Conservation (phyloP, 2,113 vertebrate species). For the Nematolebias whitei region DNA sequence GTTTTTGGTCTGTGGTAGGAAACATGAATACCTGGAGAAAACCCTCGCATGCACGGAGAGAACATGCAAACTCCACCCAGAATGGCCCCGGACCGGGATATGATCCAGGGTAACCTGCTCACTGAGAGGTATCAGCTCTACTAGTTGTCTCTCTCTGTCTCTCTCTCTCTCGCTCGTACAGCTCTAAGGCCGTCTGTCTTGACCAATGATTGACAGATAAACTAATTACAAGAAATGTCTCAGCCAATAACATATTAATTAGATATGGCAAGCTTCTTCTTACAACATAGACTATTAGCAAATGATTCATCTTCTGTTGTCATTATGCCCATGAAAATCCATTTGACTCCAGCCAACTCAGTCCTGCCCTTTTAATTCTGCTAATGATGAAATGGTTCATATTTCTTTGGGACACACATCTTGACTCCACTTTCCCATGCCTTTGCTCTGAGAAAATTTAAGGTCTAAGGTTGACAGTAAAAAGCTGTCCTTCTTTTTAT, state of each 20-base stretch:
- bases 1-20: too few species aligned
- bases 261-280: slow-evolving; percentile 31
- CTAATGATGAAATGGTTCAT: slow-evolving; percentile 55
- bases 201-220: slow-evolving; percentile 54
- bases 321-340: slow-evolving; percentile 44
- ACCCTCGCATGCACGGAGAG: too few species aligned
- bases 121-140: too few species aligned
- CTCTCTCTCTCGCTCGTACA: neutral
- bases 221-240: slow-evolving; percentile 51
- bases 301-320: slow-evolving; percentile 41
- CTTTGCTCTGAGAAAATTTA: slow-evolving; percentile 31
- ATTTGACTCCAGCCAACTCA: slow-evolving; percentile 39
- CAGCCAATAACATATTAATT: slow-evolving; percentile 47
- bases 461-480: slow-evolving; percentile 54
- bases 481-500: slow-evolving; percentile 41
- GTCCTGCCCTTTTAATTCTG: slow-evolving; percentile 26
- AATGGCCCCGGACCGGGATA: too few species aligned
- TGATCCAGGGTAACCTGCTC: too few species aligned
- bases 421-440: slow-evolving; percentile 15
- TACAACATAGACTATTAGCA: slow-evolving; percentile 35
- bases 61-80: too few species aligned
- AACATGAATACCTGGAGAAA: too few species aligned
- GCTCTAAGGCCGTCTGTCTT: slow-evolving; percentile 26
- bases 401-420: slow-evolving; percentile 42
- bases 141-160: too few species aligned